phyloP scores from a whole-genome alignment of 37 sponge, comb jelly and placozoan species.

The Geodia barretti region DNA sequence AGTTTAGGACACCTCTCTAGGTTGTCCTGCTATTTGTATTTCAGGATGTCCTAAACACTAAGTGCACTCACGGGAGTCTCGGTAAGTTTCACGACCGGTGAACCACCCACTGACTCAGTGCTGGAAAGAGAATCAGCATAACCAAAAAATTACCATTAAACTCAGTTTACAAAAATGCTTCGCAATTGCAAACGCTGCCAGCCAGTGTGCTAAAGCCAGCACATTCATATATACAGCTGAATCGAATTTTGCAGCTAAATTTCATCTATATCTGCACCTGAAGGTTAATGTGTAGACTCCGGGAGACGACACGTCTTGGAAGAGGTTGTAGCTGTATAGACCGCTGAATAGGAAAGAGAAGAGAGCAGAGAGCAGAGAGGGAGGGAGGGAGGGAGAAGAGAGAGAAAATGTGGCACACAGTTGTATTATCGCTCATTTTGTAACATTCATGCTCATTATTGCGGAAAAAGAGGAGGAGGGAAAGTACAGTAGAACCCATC shows the following conservation, averaged over 20 bases:
- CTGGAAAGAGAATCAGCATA: not conserved
- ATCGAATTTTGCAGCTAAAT: not conserved
- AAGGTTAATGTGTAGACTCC: slow-evolving; percentile 38
- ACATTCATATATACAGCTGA: not conserved
- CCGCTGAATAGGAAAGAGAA: slow-evolving; percentile 11
- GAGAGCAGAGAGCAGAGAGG: not conserved
- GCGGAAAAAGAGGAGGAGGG: not conserved
- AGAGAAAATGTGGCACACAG: not conserved
- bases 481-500: no score
- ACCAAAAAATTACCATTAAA: no score
- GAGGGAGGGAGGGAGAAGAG: not conserved
- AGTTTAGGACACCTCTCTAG: not conserved
- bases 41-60: no score
- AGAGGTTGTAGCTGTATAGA: slow-evolving; percentile 41
- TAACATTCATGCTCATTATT: no score
- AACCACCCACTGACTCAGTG: slow-evolving; percentile 16
- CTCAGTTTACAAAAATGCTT: no score
- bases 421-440: not conserved
- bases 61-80: slow-evolving; percentile 5
- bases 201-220: no score
- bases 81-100: slow-evolving; percentile 1
- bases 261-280: slow-evolving; percentile 17
- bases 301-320: slow-evolving; percentile 24
- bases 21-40: no score
- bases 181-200: no score